These are phyloP conservation scores for Liodrosophila aerea DNA, from an alignment of 2,888 invertebrate species.

Conservation along the genomic window DNA sequence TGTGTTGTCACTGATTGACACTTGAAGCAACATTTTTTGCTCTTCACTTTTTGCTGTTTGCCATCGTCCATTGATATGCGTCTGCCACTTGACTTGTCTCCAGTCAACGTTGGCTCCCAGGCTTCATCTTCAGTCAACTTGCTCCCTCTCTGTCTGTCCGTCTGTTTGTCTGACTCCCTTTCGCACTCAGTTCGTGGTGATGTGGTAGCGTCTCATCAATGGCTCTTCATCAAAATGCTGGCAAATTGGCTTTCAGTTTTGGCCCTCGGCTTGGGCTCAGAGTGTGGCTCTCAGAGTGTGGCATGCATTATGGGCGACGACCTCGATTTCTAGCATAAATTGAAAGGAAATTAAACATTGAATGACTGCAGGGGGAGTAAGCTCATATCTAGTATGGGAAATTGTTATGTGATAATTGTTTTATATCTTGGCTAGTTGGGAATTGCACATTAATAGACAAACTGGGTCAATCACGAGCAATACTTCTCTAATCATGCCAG, in stretches of 20 bases:
- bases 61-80: slow-evolving; percentile 65
- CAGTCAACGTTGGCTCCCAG: slow-evolving; percentile 35
- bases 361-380: slow-evolving; percentile 26
- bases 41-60: slow-evolving; percentile 58
- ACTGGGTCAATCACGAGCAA: slow-evolving; percentile 28
- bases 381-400: slow-evolving; percentile 35
- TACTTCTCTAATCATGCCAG: neutral
- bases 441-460: slow-evolving; percentile 40
- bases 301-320: slow-evolving; percentile 25
- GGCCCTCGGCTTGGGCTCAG: slow-evolving; percentile 26
- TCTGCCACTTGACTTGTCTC: slow-evolving; percentile 60
- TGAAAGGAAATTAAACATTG: slow-evolving; percentile 78
- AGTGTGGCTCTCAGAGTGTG: slow-evolving; percentile 11
- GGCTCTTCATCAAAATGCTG: slow-evolving; percentile 52
- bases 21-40: slow-evolving; percentile 72
- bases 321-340: slow-evolving; percentile 72
- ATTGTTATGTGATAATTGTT: slow-evolving; percentile 64
- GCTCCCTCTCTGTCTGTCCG: slow-evolving; percentile 5
- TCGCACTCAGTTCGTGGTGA: slow-evolving; percentile 1
- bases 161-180: slow-evolving; percentile 7
- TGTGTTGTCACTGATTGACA: slow-evolving; percentile 71
- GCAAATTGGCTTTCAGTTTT: slow-evolving; percentile 70
- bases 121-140: slow-evolving; percentile 18
- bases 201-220: slow-evolving; percentile 52
- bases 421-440: slow-evolving; percentile 22